These are phyloP conservation scores for Botrylloides violaceus DNA, from an alignment of 23 tunicate genomes.

Conservation along the genomic window DNA sequence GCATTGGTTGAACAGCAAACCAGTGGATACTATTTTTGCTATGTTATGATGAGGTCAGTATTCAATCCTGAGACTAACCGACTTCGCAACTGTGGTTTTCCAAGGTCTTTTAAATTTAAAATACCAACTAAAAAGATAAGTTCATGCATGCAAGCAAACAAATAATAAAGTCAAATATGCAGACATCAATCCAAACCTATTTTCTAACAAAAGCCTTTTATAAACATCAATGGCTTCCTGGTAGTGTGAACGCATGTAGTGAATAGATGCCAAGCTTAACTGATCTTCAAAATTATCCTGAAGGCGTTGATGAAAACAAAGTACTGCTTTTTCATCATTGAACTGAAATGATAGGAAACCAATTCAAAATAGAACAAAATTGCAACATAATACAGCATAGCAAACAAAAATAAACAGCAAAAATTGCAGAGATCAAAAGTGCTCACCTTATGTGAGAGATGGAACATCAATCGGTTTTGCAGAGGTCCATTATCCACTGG, in stretches of 20 bases:
- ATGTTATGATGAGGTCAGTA: too few species aligned
- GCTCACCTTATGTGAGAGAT: slow-evolving; percentile 87
- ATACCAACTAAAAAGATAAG: too few species aligned
- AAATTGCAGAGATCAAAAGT: neutral
- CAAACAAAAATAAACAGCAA: slow-evolving; percentile 8
- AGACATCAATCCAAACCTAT: slow-evolving; percentile 40
- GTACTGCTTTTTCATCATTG: slow-evolving; percentile 72
- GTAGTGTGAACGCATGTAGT: slow-evolving; percentile 98
- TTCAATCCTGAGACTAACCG: too few species aligned
- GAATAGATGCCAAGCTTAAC: slow-evolving; percentile 91
- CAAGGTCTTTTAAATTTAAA: too few species aligned
- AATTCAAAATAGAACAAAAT: neutral
- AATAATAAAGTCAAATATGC: neutral
- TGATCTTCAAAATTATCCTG: slow-evolving; percentile 97
- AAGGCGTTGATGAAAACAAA: slow-evolving; percentile 70
- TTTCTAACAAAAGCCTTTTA: slow-evolving; percentile 81
- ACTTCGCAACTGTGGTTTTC: too few species aligned
- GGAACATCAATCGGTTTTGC: slow-evolving; percentile 86
- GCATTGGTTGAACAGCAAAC: too few species aligned
- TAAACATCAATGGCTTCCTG: slow-evolving; percentile 98
- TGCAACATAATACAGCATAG: neutral
- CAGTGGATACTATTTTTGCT: too few species aligned
- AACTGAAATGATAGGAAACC: slow-evolving; percentile 41
- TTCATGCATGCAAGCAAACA: neutral
- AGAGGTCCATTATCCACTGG: slow-evolving; percentile 47